Conservation (phyloP, 2,888 invertebrate species). For the Cybosia mesomella region DNA sequence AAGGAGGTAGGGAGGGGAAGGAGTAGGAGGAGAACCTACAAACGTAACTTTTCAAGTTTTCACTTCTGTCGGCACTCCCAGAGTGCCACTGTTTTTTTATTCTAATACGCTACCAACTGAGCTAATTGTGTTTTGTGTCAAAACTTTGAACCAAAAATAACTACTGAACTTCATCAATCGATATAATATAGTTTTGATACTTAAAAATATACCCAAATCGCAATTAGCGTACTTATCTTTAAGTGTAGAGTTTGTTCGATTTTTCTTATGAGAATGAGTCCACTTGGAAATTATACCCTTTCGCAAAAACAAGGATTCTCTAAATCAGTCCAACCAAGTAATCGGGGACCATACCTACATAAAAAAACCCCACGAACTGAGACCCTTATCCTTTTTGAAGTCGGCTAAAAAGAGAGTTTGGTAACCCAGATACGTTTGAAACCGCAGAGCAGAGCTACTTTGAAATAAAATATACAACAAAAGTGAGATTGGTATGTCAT, state of each 20-base stretch:
- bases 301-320: neutral
- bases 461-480: constrained; percentile 28
- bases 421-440: neutral
- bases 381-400: neutral
- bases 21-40: too few species aligned
- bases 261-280: neutral
- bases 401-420: neutral
- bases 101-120: neutral
- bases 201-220: neutral
- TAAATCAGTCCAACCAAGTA: too few species aligned
- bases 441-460: constrained; percentile 9
- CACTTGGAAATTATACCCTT: neutral
- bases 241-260: too few species aligned
- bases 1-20: too few species aligned
- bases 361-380: neutral
- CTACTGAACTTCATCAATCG: neutral
- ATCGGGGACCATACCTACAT: neutral
- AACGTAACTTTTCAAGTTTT: too few species aligned
- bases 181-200: neutral
- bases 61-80: too few species aligned
- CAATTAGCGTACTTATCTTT: neutral
- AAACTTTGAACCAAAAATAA: too few species aligned
- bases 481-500: constrained; percentile 44
- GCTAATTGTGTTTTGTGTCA: neutral
- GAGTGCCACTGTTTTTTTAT: too few species aligned